phyloP scores from a whole-genome alignment of 2,797 vertebrate species.

The Ptychobarbus kaznakovi region DNA sequence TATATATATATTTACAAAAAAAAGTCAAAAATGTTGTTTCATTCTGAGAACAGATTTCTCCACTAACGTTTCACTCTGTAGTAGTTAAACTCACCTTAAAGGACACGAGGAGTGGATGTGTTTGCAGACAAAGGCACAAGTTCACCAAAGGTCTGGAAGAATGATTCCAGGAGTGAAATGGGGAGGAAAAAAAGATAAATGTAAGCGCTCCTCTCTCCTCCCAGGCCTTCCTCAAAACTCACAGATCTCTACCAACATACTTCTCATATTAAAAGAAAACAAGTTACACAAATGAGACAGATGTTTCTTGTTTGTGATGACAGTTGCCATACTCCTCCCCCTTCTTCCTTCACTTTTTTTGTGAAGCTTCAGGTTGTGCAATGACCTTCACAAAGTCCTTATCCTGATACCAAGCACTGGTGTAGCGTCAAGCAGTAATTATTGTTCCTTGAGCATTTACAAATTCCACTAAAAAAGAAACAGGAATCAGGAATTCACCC shows the following conservation, averaged over 20 bases:
- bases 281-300: constrained; percentile 87
- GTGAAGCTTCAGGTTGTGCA: constrained; percentile 65
- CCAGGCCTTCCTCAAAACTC: constrained; percentile 77
- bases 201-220: constrained; percentile 63
- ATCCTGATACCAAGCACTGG: constrained; percentile 37
- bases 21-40: neutral
- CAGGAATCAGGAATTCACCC: neutral
- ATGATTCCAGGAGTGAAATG: constrained; percentile 70
- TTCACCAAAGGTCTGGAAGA: constrained; percentile 64
- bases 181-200: constrained; percentile 65
- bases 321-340: constrained; percentile 75
- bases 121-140: constrained; percentile 67
- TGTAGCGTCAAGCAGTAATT: neutral
- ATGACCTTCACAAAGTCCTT: constrained; percentile 38
- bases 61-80: neutral
- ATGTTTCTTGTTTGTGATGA: constrained; percentile 88
- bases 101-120: neutral
- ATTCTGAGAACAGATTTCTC: neutral
- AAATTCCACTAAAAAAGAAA: neutral
- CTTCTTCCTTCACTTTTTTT: neutral
- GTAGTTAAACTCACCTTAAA: neutral
- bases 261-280: constrained; percentile 91
- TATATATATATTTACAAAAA: no score
- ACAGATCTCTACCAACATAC: constrained; percentile 82
- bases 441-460: neutral